Evolutionary conservation across 2,797 vertebrate species (phyloP).

Genomic region (Hirundo rustica): DNA sequence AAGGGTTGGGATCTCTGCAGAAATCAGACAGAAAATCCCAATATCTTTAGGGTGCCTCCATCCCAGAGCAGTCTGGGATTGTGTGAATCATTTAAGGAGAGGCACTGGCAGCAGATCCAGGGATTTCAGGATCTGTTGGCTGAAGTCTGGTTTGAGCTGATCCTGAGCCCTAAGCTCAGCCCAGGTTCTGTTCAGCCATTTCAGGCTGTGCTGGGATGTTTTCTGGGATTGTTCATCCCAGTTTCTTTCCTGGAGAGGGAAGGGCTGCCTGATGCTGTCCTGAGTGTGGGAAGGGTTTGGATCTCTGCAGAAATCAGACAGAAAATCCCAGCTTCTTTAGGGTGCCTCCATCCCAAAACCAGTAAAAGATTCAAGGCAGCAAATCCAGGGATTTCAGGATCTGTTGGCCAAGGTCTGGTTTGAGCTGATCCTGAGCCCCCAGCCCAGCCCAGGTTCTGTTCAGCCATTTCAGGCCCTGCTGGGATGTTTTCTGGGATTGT

Average conservation of each 20-base stretch:
- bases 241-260: background rate
- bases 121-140: rapidly evolving
- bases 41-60: rapidly evolving
- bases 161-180: rapidly evolving
- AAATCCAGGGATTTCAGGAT: no score
- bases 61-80: background rate
- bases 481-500: background rate
- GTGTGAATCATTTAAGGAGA: rapidly evolving
- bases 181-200: background rate
- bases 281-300: background rate
- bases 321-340: rapidly evolving
- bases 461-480: background rate
- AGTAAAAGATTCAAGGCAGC: background rate
- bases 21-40: background rate
- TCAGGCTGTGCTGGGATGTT: background rate
- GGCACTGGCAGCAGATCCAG: no score
- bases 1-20: background rate
- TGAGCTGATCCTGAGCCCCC: background rate
- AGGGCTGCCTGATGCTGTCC: no score
- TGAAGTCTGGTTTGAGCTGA: background rate
- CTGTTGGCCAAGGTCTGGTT: background rate
- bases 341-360: background rate
- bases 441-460: rapidly evolving
- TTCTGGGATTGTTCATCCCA: background rate
- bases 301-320: background rate